Evolutionary conservation across 2,888 invertebrate genomes (phyloP), one percentile per base, ranked within the genome.

Genomic region (Cremastobaeus sp.): DNA sequence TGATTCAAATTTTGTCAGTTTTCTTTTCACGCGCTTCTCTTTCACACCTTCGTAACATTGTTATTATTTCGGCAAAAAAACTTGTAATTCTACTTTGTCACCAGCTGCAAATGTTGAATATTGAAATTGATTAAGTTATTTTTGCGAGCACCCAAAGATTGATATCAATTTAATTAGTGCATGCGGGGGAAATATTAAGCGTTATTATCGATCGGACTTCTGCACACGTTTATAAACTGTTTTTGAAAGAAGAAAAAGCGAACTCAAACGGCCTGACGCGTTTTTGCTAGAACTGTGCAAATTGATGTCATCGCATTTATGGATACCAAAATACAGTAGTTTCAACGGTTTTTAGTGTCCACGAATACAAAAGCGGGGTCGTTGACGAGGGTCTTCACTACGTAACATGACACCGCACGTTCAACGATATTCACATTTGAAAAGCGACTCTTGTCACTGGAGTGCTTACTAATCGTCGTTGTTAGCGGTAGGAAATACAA

Each of bases 381-480:
- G 55, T 35, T 57, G 39, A 57, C 48, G 47, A 48, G 57, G 48
- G 65, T 55, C 47, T 47, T 55, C 54, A 20, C 11, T 37, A 66
- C 48, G 54, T 65, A 37, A 54, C 54, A 30, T 65, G 64, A 41
- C 41, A 55, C 17, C 43, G 43, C n/a, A n/a, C 48, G 48, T 70
- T 57, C 50, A 34, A 50, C 48, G 43, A 64, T 70, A 68, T 59
- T 59, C 71, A 55, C 60, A 59, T 76, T 57, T 70, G 66, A 76
- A 78, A 78, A 70, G 71, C 71, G 59, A 64, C 75, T 72, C 76
- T 79, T 52, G 72, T 74, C 57, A 62, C 35, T 79, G 62, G 70
- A 80, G 74, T 77, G 75, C 75, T 79, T 79, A 76, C 79, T 79
- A 79, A 81, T 81, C 80, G 81, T 78, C 77, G 79, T 69, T 74